These are phyloP conservation scores for Neocloeon triangulifer DNA, from an alignment of 1,140 invertebrate species.

Conservation along the genomic window DNA sequence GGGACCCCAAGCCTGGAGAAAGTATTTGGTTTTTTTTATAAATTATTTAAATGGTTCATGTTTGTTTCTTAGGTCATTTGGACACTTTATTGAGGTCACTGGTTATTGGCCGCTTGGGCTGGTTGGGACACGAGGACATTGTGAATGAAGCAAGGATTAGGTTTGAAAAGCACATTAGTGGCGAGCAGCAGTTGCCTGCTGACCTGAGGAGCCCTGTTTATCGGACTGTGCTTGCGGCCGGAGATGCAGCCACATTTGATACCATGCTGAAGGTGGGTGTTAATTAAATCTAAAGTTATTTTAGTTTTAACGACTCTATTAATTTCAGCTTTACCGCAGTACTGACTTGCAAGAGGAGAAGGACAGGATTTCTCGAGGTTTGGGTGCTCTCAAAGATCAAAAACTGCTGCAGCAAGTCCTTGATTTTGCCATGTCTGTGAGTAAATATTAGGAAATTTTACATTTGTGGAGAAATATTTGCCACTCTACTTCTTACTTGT, in stretches of 20 bases:
- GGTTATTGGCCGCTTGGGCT: slow-evolving; percentile 57
- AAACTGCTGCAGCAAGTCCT: slow-evolving; percentile 52
- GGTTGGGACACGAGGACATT: slow-evolving; percentile 49
- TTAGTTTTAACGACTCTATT: slow-evolving; percentile 8
- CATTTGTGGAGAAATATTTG: background rate
- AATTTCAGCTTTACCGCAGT: slow-evolving; percentile 45
- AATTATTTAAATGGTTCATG: slow-evolving; percentile 3
- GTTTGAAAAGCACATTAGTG: slow-evolving; percentile 43
- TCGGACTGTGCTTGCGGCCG: slow-evolving; percentile 49
- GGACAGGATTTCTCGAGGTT: slow-evolving; percentile 56
- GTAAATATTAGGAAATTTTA: slow-evolving; percentile 13
- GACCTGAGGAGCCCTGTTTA: slow-evolving; percentile 78
- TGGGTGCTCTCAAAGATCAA: slow-evolving; percentile 52
- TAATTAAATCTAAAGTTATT: slow-evolving; percentile 1
- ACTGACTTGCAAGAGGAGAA: slow-evolving; percentile 84
- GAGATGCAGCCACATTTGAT: slow-evolving; percentile 43
- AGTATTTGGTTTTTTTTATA: slow-evolving; percentile 19
- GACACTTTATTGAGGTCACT: slow-evolving; percentile 64
- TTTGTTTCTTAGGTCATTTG: slow-evolving; percentile 34
- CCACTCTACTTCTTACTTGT: background rate
- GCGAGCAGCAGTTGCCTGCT: slow-evolving; percentile 43
- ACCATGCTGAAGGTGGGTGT: slow-evolving; percentile 41
- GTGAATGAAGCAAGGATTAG: slow-evolving; percentile 46
- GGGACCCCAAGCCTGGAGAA: slow-evolving; percentile 48
- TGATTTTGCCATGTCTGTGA: slow-evolving; percentile 69